A percentile compares a stretch with the other conserved stretches of the same genome.
phyloP scores from a whole-genome alignment of 1,140 invertebrate genomes.

The Apolygus lucorum region DNA sequence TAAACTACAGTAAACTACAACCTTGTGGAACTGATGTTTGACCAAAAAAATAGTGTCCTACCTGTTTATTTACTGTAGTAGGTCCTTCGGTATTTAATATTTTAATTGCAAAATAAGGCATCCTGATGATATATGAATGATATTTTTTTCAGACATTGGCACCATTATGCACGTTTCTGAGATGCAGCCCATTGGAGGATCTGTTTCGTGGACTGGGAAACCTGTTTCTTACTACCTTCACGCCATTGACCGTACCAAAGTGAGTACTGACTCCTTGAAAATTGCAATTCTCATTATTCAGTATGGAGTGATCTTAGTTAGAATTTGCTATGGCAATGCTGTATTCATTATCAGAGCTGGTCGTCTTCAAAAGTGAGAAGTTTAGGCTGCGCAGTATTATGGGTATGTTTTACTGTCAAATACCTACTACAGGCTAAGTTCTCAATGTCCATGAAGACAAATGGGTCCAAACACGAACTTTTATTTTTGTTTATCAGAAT shows the following conservation, averaged over 20 bases:
- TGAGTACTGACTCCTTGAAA: slow-evolving; percentile 18
- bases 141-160: slow-evolving; percentile 76
- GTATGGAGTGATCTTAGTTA: slow-evolving; percentile 4
- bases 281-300: background rate
- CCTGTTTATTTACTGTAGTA: too few relatives aligned
- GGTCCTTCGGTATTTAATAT: too few relatives aligned
- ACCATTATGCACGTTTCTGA: slow-evolving; percentile 98
- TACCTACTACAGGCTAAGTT: too few relatives aligned
- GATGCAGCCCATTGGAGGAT: slow-evolving; percentile 86
- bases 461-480: too few relatives aligned
- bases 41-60: too few relatives aligned
- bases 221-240: slow-evolving; percentile 97
- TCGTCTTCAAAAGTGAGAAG: slow-evolving; percentile 2
- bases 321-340: background rate
- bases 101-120: too few relatives aligned
- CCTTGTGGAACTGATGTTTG: too few relatives aligned
- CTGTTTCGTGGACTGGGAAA: slow-evolving; percentile 97
- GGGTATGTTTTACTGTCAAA: too few relatives aligned
- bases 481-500: too few relatives aligned
- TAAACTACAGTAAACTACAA: too few relatives aligned
- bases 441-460: too few relatives aligned
- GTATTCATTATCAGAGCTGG: background rate
- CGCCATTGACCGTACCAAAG: slow-evolving; percentile 87
- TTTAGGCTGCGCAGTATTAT: slow-evolving; percentile 13
- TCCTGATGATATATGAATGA: too few relatives aligned